Base-by-base conservation (phyloP, 2,797 vertebrate species). In the Helostoma temminkii region DNA sequence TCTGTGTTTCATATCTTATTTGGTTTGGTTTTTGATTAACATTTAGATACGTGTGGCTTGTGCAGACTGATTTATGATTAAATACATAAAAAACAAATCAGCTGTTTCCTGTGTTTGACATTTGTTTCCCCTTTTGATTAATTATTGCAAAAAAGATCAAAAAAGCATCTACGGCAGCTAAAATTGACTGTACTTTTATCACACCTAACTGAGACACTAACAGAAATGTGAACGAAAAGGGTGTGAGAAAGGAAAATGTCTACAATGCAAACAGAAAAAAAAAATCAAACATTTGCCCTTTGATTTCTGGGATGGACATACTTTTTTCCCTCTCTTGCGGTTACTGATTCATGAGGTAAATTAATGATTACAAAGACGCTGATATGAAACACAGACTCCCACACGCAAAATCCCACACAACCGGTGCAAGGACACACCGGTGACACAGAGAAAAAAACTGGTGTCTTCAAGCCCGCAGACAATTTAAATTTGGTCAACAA, bases 301-400 rank as follows among this genome's bases (percentile, higher is more conserved):
- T 85, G 90, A 84, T 79, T 81, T 79, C 50, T 54, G 56, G 48
- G 42, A 36, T 59, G 6, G 80, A 78, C 60, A 3, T 7, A 22
- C 42, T 6, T 10, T 11, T 9, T 49, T 37, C 24, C 42, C 12
- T 37, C 24, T 36, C 12, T 24, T 22, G n/a, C 37, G 24, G 89
- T 91, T 87, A 92, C 87, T 91, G 76, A 93, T 92, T 91, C 16
- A 82, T 56, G 11, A 58, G 59, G 6, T 55, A 9, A 39, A 84
- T 87, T 43, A 90, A 91, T 90, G 81, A 89, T 90, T 89, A 86
- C 39, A 77, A 36, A 37, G 1, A 24, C 21, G 52, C 45, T 1
- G 54, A 84, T 55, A 58, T 15, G 50, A n/a, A 41, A 53, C 30
- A 42, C 5, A n/a, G 24, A 52, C 56, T 74, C 70, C 59, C 80